A percentile compares a stretch with the other conserved stretches of the same genome.
Evolutionary conservation across 2,113 vertebrate genomes (phyloP).

Genomic region (Hystrix cristata): DNA sequence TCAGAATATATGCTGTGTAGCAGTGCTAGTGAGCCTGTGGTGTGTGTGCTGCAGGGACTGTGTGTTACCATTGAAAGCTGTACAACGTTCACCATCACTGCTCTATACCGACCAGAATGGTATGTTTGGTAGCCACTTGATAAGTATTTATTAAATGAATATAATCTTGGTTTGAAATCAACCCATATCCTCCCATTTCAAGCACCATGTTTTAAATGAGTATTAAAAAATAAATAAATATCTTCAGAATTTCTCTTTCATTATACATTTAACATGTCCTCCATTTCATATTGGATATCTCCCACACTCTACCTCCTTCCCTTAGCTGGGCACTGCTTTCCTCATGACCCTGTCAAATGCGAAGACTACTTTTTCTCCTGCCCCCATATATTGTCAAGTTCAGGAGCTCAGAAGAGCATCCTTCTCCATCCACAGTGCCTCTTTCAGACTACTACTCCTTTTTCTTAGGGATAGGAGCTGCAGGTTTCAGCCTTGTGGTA

Average conservation of each 20-base stretch:
- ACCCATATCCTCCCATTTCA: neutral
- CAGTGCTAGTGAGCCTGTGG: neutral
- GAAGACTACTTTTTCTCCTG: neutral
- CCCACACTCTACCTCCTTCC: neutral
- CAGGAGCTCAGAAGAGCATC: neutral
- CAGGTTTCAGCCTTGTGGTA: neutral
- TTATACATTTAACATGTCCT: neutral
- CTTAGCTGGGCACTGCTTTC: neutral
- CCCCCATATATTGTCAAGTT: fast-evolving
- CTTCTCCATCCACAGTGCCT: neutral
- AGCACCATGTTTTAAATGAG: neutral
- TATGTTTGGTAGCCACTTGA: too few species aligned
- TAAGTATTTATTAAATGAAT: neutral
- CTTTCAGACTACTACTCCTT: neutral
- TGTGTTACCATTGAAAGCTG: neutral
- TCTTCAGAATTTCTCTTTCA: neutral
- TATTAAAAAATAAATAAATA: neutral
- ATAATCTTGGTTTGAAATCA: conserved; percentile 8
- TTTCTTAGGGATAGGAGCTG: too few species aligned
- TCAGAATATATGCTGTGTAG: neutral
- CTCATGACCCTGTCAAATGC: neutral
- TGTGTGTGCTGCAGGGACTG: neutral
- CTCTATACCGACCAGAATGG: neutral
- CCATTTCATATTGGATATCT: neutral
- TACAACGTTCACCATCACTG: neutral